Evolutionary conservation across 2,888 invertebrate genomes (phyloP).

Genomic region (Hydrotaea diabolus): DNA sequence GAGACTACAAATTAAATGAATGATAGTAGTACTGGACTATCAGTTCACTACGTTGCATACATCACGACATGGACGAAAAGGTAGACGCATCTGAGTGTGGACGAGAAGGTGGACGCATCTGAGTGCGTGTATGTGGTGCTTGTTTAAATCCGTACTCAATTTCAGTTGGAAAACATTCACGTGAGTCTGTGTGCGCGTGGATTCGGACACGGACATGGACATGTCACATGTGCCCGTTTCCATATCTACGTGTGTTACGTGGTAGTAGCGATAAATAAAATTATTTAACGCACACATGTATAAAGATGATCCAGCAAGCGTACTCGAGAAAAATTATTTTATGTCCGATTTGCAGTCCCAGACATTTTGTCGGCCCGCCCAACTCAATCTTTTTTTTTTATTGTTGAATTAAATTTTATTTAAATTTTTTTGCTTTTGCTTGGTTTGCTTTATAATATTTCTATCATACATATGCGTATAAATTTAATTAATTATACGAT

Average conservation of each 20-base stretch:
- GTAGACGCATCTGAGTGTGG: neutral
- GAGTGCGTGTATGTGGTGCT: slow-evolving; percentile 17
- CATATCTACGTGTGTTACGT: neutral
- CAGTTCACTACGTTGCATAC: slow-evolving; percentile 16
- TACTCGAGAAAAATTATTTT: too few species aligned
- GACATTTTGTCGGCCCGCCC: too few species aligned
- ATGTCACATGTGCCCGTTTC: neutral
- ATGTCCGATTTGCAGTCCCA: too few species aligned
- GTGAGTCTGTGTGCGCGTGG: neutral
- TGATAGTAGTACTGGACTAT: neutral
- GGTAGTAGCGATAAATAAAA: slow-evolving; percentile 9
- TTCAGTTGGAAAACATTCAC: neutral
- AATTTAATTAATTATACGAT: too few species aligned
- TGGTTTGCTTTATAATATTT: too few species aligned
- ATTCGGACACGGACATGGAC: neutral
- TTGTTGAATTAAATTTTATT: too few species aligned
- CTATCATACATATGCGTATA: too few species aligned
- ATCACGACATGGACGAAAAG: neutral
- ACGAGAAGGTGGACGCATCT: neutral
- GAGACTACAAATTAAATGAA: slow-evolving; percentile 1
- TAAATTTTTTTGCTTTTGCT: too few species aligned
- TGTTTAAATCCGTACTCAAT: slow-evolving; percentile 27
- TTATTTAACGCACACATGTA: slow-evolving; percentile 1
- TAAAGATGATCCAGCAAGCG: too few species aligned
- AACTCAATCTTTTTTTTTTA: too few species aligned